Evolutionary conservation across 1,140 invertebrate species (phyloP).

Genomic region (Lepidostoma basale): DNA sequence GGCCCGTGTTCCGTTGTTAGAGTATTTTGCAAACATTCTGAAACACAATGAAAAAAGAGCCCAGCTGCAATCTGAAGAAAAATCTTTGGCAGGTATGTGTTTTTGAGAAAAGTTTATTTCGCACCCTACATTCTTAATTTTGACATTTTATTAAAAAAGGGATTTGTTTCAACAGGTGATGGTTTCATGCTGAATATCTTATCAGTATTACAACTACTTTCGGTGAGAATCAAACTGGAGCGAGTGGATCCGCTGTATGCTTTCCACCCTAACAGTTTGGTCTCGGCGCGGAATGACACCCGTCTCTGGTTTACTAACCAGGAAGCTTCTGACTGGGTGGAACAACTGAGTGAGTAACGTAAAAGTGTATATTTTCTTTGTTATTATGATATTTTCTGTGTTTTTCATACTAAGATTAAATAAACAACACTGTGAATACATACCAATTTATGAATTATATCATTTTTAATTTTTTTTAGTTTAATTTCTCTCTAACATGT

Average conservation of each 20-base stretch:
- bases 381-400: no score
- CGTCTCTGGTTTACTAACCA: slow-evolving; percentile 81
- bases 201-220: slow-evolving; percentile 85
- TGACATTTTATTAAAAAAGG: background rate
- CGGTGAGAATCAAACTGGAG: slow-evolving; percentile 83
- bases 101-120: background rate
- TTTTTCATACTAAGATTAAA: no score
- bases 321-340: slow-evolving; percentile 79
- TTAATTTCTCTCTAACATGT: slow-evolving; percentile 17
- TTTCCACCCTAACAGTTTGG: slow-evolving; percentile 78
- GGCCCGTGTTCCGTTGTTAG: slow-evolving; percentile 74
- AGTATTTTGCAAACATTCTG: slow-evolving; percentile 78
- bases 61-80: slow-evolving; percentile 88
- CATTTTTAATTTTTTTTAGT: background rate
- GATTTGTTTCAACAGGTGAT: slow-evolving; percentile 64
- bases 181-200: slow-evolving; percentile 95
- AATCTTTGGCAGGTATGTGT: slow-evolving; percentile 70
- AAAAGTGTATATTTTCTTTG: no score
- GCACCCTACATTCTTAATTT: background rate
- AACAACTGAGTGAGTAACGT: slow-evolving; percentile 67
- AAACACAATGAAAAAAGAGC: slow-evolving; percentile 84
- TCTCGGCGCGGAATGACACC: slow-evolving; percentile 84
- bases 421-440: no score
- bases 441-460: background rate
- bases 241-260: slow-evolving; percentile 87